These are phyloP conservation scores for Nebria salina DNA, from an alignment of 2,888 invertebrate genomes.

Conservation along the genomic window DNA sequence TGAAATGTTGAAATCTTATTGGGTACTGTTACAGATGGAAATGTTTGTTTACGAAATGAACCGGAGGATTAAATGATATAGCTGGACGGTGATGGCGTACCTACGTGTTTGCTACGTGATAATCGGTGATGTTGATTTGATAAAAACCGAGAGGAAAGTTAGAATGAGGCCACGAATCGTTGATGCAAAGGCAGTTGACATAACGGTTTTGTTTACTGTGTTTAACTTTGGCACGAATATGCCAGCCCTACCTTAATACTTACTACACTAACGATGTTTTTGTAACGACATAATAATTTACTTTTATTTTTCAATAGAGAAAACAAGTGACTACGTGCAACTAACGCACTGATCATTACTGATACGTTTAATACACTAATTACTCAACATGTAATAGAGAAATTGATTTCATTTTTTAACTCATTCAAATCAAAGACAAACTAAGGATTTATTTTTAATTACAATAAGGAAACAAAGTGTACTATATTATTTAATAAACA, in stretches of 20 bases:
- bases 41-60: background rate
- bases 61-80: background rate
- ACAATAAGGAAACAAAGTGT: background rate
- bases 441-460: background rate
- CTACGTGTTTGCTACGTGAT: background rate
- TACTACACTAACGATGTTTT: conserved; percentile 18
- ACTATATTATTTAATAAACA: too few relatives aligned
- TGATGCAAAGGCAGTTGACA: conserved; percentile 23
- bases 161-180: conserved; percentile 26
- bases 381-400: background rate
- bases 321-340: conserved; percentile 11
- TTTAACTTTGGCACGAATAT: conserved; percentile 28
- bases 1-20: background rate
- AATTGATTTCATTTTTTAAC: background rate
- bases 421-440: background rate
- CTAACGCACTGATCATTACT: background rate
- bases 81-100: background rate
- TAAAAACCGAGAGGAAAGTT: conserved; percentile 29
- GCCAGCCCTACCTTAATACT: conserved; percentile 25
- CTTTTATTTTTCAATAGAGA: conserved; percentile 36
- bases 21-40: background rate
- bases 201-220: conserved; percentile 33
- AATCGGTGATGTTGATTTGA: background rate
- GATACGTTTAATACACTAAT: background rate
- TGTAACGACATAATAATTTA: conserved; percentile 24